Evolutionary conservation across 2,888 invertebrate species (phyloP), one percentile per base, ranked within the genome.

Genomic region (Drosophila lutescens): DNA sequence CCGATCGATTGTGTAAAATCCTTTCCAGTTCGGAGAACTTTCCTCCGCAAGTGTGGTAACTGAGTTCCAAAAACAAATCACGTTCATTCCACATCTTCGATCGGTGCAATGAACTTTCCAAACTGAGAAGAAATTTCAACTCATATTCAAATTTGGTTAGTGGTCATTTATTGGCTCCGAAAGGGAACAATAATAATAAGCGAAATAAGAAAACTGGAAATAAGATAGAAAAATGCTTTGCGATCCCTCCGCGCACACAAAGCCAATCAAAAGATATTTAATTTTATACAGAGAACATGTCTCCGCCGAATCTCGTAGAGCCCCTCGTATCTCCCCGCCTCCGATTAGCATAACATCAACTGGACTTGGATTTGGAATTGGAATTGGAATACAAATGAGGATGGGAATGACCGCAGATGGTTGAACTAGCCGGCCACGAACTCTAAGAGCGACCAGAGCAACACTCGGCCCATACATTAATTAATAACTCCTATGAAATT

Each of bases 281-380:
- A 85, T 84, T 82, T 84, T 87, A 84, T 85, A 80, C 80, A 85
- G 72, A 79, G 83, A 85, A 86, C 77, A 86, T 86, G 86, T 82
- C 44, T 46, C 43, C 40, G 10, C 40, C 17, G 40, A 15, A 41
- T 17, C 12, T 43, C 80, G 66, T 63, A 58, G 62, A 76, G 78
- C 44, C 57, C 41, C 65, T 46, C 51, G n/a, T 36, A 49, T 51
- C 68, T 80, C 70, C 58, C 61, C 38, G 49, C 43, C 55, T 60
- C 36, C 49, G 82, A 84, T 84, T 84, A 86, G 75, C 84, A 84
- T 84, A 84, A 85, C 79, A 85, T 82, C 83, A 82, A 82, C 83
- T 82, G 72, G 72, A 80, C 76, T 84, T 58, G 74, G 53, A 77
- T 40, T 43, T 12, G 38, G 17, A 23, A 49, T 23, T 6, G 36